Conservation (phyloP, 2,888 invertebrate species). For the Lymantria dispar region DNA sequence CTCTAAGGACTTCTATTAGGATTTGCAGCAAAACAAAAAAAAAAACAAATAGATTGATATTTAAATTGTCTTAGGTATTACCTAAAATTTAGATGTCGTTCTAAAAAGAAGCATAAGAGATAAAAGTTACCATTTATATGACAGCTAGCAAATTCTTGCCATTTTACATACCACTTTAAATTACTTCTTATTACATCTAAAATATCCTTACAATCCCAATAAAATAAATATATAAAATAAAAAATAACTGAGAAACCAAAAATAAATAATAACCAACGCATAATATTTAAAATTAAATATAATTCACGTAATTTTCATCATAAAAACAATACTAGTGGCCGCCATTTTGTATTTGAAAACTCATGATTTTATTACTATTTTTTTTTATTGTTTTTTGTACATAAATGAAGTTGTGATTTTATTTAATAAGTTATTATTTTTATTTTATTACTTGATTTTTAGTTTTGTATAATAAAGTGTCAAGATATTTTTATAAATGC, state of each 20-base stretch:
- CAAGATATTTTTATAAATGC: neutral
- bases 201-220: neutral
- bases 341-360: no score
- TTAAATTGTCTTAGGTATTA: no score
- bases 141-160: no score
- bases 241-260: neutral
- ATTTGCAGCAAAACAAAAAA: no score
- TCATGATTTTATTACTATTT: neutral
- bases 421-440: neutral
- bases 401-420: neutral
- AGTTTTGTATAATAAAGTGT: neutral
- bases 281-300: neutral
- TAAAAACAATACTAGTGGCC: neutral
- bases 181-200: no score
- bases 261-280: neutral
- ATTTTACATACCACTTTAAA: no score
- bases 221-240: neutral
- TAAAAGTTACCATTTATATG: no score
- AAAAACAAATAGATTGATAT: no score
- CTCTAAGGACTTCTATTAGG: no score
- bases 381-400: neutral
- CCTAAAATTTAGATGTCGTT: no score
- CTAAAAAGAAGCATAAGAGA: no score
- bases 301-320: neutral
- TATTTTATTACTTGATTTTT: no score